Percentiles rank a stretch among this genome's conserved stretches.
Evolutionary conservation across 1,140 invertebrate genomes (phyloP).

Genomic region (Caenorhabditis latens): DNA sequence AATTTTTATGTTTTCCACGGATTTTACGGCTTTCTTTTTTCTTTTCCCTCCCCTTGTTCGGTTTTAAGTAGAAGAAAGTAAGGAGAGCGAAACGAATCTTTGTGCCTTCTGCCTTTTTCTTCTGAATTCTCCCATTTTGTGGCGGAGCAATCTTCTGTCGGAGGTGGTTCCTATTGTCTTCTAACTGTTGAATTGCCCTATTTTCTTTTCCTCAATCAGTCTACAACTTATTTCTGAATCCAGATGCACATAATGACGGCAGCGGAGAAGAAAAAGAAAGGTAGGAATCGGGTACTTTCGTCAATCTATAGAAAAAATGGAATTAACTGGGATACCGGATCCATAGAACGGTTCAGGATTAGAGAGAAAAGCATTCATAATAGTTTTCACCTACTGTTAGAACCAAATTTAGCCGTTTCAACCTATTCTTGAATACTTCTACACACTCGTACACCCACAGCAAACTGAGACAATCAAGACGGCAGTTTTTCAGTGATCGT

Average conservation of each 20-base stretch:
- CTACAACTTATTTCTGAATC: neutral
- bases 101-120: neutral
- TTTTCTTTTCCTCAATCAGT: neutral
- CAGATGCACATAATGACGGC: neutral
- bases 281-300: neutral
- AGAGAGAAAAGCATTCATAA: no score
- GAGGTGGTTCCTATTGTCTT: slow-evolving; percentile 33
- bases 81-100: neutral
- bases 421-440: no score
- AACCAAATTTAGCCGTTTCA: no score
- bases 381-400: no score
- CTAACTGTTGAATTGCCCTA: slow-evolving; percentile 1
- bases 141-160: slow-evolving; percentile 9
- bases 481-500: no score
- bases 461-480: no score
- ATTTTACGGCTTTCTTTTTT: slow-evolving; percentile 26
- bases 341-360: no score
- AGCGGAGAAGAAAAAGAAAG: slow-evolving; percentile 2
- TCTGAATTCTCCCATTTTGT: neutral
- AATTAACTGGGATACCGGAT: neutral
- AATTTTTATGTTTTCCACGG: slow-evolving; percentile 56
- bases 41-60: neutral
- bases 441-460: no score
- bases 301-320: neutral
- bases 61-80: slow-evolving; percentile 24